Evolutionary conservation across 2,797 vertebrate genomes (phyloP).

Genomic region (Microtus agrestis): DNA sequence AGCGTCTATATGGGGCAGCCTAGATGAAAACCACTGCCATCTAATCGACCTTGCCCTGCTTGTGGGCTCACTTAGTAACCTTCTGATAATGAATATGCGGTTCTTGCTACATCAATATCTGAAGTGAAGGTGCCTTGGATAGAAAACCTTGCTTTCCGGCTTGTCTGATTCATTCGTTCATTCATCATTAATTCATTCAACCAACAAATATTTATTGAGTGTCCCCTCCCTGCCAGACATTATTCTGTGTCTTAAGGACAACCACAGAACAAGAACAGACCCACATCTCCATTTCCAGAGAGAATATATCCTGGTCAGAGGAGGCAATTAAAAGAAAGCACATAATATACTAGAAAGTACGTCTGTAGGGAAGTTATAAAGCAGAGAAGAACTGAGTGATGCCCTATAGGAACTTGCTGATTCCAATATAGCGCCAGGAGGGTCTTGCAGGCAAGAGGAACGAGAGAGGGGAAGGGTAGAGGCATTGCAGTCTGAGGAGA

Average conservation of each 20-base stretch:
- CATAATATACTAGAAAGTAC: not conserved
- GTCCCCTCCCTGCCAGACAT: not conserved
- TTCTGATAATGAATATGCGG: conserved; percentile 43
- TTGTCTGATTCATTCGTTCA: not conserved
- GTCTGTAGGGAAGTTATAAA: not conserved
- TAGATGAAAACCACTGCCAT: not conserved
- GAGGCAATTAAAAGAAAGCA: not conserved
- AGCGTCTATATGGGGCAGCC: not conserved
- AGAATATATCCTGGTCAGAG: not conserved
- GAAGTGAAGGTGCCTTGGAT: conserved; percentile 35
- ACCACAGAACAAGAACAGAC: not conserved
- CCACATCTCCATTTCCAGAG: not conserved
- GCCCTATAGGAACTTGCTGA: not conserved
- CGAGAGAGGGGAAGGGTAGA: not conserved
- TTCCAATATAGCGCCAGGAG: not conserved
- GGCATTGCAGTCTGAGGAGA: not conserved
- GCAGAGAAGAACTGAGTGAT: not conserved
- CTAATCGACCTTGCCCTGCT: not conserved
- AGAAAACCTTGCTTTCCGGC: not conserved
- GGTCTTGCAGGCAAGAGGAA: not conserved
- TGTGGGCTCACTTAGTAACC: conserved; percentile 6
- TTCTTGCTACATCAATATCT: not conserved
- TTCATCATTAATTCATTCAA: not conserved
- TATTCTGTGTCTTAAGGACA: not conserved
- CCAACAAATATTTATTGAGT: not conserved